phyloP scores from a whole-genome alignment of 2,888 invertebrate species.

The Clistopyga incitator region DNA sequence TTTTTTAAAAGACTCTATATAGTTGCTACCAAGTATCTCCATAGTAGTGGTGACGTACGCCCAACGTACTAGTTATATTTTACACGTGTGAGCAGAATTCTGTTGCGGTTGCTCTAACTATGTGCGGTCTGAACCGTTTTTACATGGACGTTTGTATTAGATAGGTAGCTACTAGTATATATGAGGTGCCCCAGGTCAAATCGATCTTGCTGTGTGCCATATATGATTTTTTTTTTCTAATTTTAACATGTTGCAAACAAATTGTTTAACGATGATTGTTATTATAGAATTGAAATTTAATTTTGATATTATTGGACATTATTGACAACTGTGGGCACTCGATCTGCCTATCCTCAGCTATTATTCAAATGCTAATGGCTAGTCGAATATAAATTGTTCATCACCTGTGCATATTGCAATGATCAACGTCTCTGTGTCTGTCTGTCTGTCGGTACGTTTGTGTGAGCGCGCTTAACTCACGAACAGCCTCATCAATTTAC shows the following conservation, averaged over 20 bases:
- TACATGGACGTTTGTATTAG: slow-evolving; percentile 19
- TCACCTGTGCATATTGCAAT: too few species aligned
- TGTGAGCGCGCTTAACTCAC: too few species aligned
- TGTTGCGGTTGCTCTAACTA: slow-evolving; percentile 25
- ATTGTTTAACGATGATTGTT: background rate
- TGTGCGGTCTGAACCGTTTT: slow-evolving; percentile 34
- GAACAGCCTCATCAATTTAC: too few species aligned
- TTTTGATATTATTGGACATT: too few species aligned
- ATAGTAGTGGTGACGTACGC: slow-evolving; percentile 15
- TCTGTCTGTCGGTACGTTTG: too few species aligned
- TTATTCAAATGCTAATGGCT: too few species aligned
- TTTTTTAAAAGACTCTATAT: background rate
- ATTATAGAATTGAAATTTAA: too few species aligned
- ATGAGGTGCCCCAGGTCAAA: background rate
- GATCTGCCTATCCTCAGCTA: too few species aligned
- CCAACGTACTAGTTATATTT: slow-evolving; percentile 46
- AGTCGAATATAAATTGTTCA: too few species aligned
- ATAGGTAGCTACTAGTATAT: background rate
- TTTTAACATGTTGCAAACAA: background rate
- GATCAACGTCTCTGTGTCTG: too few species aligned
- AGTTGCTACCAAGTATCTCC: slow-evolving; percentile 3
- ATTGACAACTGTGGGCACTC: too few species aligned
- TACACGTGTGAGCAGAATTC: slow-evolving; percentile 38
- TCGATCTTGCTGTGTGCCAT: background rate
- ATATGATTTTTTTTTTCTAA: slow-evolving; percentile 2